A percentile compares a stretch with the other conserved stretches of the same genome.
These are phyloP conservation scores for Siniperca scherzeri DNA, from an alignment of 2,797 vertebrate genomes.

Conservation along the genomic window DNA sequence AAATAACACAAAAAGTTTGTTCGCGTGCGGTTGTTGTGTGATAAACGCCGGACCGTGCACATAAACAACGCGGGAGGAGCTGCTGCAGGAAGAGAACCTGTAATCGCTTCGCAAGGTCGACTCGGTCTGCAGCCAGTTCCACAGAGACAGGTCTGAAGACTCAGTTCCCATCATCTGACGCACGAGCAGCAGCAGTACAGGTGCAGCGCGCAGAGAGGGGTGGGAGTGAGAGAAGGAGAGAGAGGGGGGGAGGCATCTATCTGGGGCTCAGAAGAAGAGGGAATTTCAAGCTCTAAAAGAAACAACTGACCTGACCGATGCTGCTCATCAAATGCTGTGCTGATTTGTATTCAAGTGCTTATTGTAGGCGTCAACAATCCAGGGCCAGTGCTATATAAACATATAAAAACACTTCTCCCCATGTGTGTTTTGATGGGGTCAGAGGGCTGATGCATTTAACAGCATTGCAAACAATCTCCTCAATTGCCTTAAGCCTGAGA, in stretches of 20 bases:
- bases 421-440: not conserved
- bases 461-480: not conserved
- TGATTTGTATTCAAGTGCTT: not conserved
- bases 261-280: not conserved
- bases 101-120: constrained; percentile 7
- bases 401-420: accelerated
- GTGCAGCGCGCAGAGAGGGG: constrained; percentile 31
- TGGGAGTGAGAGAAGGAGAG: not conserved
- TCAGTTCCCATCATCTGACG: constrained; percentile 55
- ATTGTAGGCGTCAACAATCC: not conserved
- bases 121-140: constrained; percentile 27
- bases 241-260: not conserved
- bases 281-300: not conserved
- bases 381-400: not conserved
- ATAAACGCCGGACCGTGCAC: not conserved
- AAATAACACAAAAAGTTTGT: constrained; percentile 46
- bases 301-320: not conserved
- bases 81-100: not conserved
- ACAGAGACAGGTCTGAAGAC: not conserved
- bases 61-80: not conserved
- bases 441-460: not conserved
- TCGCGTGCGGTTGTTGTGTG: not conserved
- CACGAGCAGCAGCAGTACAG: constrained; percentile 44
- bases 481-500: not conserved
- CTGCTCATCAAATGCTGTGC: not conserved